These are phyloP conservation scores for Sycobia sp. DNA, from an alignment of 1,140 invertebrate species.

Conservation along the genomic window DNA sequence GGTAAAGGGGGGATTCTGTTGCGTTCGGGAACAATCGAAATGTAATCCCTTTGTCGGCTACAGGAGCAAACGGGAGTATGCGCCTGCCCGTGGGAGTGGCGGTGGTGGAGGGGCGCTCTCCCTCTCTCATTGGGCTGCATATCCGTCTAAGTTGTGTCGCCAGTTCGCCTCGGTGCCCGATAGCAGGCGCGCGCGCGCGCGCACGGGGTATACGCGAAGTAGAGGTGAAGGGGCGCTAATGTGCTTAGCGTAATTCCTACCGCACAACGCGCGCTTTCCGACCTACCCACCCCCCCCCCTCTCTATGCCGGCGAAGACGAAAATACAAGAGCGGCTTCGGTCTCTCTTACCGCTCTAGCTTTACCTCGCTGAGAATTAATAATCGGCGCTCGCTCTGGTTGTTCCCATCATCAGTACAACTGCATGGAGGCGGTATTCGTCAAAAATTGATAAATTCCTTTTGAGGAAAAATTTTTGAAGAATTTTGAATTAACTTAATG, in stretches of 20 bases:
- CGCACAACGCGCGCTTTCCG: slow-evolving; percentile 1
- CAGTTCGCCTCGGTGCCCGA: neutral
- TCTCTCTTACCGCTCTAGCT: slow-evolving; percentile 4
- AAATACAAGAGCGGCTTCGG: slow-evolving; percentile 10
- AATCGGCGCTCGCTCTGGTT: slow-evolving; percentile 30
- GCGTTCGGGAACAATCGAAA: slow-evolving; percentile 8
- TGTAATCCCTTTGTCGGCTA: slow-evolving; percentile 32
- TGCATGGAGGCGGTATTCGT: too few species aligned
- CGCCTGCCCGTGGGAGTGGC: slow-evolving; percentile 8
- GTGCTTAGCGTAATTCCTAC: slow-evolving; percentile 45
- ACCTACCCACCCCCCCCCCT: neutral
- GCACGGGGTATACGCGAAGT: too few species aligned
- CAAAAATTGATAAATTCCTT: too few species aligned
- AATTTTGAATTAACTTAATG: too few species aligned
- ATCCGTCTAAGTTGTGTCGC: too few species aligned
- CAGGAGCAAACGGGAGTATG: neutral
- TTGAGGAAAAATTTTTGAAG: too few species aligned
- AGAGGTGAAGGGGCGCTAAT: slow-evolving; percentile 44
- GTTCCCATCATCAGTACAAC: too few species aligned
- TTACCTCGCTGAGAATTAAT: slow-evolving; percentile 39
- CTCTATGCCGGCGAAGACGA: neutral
- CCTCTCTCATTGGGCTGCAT: too few species aligned
- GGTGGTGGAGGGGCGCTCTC: too few species aligned
- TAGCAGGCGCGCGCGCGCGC: slow-evolving; percentile 28
- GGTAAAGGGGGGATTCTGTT: slow-evolving; percentile 3